Evolutionary conservation across 2,797 vertebrate species (phyloP).

Genomic region (Argya squamiceps): DNA sequence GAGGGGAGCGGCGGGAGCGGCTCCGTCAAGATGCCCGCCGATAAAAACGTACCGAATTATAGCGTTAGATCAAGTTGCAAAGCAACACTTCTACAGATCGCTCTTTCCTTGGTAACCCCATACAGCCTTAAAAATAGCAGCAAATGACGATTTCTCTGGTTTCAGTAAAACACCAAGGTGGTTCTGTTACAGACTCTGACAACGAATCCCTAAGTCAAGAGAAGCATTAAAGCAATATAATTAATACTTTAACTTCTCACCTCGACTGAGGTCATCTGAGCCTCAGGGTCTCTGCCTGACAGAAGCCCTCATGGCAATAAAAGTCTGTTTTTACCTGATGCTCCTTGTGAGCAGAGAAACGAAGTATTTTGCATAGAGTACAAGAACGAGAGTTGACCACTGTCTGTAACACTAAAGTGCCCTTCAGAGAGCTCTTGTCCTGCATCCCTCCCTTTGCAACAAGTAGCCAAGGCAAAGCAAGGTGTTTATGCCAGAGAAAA

Average conservation of each 20-base stretch:
- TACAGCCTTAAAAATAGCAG: not conserved
- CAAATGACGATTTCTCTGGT: not conserved
- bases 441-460: not conserved
- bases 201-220: not conserved
- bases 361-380: accelerated
- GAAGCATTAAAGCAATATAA: not conserved
- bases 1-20: not conserved
- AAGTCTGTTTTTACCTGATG: not conserved
- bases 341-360: not conserved
- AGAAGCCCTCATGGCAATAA: not conserved
- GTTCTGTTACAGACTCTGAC: not conserved
- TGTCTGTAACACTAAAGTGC: not conserved
- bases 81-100: accelerated
- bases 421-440: not conserved
- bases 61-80: not conserved
- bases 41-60: not conserved
- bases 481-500: accelerated
- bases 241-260: not conserved
- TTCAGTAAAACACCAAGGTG: not conserved
- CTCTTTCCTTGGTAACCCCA: not conserved
- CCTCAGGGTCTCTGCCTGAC: not conserved
- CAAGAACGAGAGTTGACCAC: not conserved
- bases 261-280: not conserved
- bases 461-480: too few relatives aligned
- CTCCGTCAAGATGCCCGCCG: accelerated